phyloP scores from a whole-genome alignment of 2,113 vertebrate genomes.

The Dromiciops gliroides region DNA sequence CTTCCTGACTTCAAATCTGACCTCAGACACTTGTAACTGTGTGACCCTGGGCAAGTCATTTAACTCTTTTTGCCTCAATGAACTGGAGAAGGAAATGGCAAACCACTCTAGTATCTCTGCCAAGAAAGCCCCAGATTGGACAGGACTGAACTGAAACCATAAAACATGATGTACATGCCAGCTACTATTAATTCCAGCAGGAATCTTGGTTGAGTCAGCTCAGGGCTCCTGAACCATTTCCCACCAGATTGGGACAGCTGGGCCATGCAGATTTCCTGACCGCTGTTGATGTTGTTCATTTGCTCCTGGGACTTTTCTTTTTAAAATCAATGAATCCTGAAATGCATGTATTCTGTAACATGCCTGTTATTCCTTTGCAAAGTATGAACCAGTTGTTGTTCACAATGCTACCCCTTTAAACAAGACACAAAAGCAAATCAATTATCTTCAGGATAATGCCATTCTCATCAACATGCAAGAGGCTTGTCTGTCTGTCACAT shows the following conservation, averaged over 20 bases:
- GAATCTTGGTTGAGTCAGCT: background rate
- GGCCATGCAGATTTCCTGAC: constrained; percentile 52
- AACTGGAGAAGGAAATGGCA: too few relatives aligned
- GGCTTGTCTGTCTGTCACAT: constrained; percentile 82
- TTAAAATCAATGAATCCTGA: constrained; percentile 1
- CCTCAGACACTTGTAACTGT: too few relatives aligned
- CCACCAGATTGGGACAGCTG: background rate
- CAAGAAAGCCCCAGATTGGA: too few relatives aligned
- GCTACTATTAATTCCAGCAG: background rate
- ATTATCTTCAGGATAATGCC: constrained; percentile 74
- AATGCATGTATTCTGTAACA: constrained; percentile 51
- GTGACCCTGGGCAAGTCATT: too few relatives aligned
- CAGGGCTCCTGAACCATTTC: background rate
- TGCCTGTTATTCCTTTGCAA: constrained; percentile 39
- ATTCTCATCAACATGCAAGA: constrained; percentile 84
- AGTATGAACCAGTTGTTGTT: constrained; percentile 59
- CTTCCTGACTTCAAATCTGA: too few relatives aligned
- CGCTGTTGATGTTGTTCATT: constrained; percentile 11
- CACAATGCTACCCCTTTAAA: constrained; percentile 77
- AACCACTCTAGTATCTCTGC: too few relatives aligned
- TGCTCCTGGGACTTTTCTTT: background rate
- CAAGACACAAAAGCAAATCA: constrained; percentile 77
- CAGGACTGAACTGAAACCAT: too few relatives aligned
- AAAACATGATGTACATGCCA: background rate
- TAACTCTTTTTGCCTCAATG: too few relatives aligned